A percentile compares a stretch with the other conserved stretches of the same genome.
These are phyloP conservation scores for Rhinichthys osculus DNA, from an alignment of 2,797 vertebrate species.

Conservation along the genomic window DNA sequence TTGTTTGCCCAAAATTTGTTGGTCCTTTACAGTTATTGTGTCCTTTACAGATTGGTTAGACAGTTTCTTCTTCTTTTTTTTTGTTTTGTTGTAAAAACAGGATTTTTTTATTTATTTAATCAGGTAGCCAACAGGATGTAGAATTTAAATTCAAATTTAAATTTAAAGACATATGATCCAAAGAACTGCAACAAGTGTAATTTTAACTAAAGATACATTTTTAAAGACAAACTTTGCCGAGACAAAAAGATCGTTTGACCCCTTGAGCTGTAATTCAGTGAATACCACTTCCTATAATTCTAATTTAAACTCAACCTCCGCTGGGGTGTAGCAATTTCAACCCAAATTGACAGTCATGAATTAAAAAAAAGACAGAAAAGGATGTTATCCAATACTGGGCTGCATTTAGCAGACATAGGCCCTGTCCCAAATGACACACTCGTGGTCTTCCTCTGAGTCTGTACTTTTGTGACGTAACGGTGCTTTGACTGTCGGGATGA, in stretches of 20 bases:
- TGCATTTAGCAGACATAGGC: background rate
- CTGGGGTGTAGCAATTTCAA: background rate
- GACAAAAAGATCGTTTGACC: background rate
- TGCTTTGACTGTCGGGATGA: too few species aligned
- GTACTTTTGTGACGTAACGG: too few species aligned
- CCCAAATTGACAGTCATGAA: background rate
- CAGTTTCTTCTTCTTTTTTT: too few species aligned
- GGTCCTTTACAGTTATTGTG: background rate
- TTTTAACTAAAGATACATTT: background rate
- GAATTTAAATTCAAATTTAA: background rate
- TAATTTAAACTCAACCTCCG: background rate
- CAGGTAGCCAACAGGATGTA: background rate
- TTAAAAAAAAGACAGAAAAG: background rate
- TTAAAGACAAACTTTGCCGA: background rate
- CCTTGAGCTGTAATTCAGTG: background rate
- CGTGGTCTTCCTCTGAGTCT: too few species aligned
- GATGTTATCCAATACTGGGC: background rate
- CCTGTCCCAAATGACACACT: too few species aligned
- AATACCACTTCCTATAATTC: background rate
- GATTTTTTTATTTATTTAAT: background rate
- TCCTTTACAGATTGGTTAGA: background rate
- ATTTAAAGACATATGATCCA: background rate
- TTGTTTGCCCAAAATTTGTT: background rate
- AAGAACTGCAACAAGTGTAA: background rate
- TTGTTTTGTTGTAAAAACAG: background rate